A percentile compares a stretch with the other conserved stretches of the same genome.
These are phyloP conservation scores for Exocentrus adspersus DNA, from an alignment of 2,888 invertebrate species.

Conservation along the genomic window DNA sequence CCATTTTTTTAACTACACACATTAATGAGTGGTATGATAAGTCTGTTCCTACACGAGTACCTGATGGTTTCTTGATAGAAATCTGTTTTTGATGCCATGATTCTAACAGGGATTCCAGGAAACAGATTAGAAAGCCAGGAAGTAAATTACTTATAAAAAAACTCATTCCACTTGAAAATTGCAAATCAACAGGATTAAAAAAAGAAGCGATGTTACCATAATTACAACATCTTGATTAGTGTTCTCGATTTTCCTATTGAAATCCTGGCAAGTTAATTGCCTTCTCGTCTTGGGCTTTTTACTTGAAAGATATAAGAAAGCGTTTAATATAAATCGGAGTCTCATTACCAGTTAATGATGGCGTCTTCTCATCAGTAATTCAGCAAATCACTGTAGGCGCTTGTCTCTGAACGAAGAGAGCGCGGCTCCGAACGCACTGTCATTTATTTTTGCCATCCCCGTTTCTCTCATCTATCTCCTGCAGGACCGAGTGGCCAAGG, in stretches of 20 bases:
- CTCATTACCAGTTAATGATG: constrained; percentile 60
- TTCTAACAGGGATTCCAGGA: too few species aligned
- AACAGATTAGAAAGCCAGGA: too few species aligned
- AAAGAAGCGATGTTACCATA: constrained; percentile 40
- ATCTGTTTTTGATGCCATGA: too few species aligned
- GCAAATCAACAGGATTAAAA: constrained; percentile 33
- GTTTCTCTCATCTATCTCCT: constrained; percentile 58
- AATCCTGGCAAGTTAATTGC: constrained; percentile 39
- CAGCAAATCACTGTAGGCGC: constrained; percentile 54
- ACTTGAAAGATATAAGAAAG: constrained; percentile 44
- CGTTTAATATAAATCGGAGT: constrained; percentile 60
- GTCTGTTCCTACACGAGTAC: too few species aligned
- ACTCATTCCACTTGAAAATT: constrained; percentile 38
- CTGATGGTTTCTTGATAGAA: too few species aligned
- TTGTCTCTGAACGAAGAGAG: constrained; percentile 22
- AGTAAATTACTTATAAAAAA: too few species aligned
- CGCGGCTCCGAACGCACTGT: constrained; percentile 48
- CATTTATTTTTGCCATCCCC: constrained; percentile 59
- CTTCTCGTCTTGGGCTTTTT: constrained; percentile 27
- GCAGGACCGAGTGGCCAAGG: constrained; percentile 60
- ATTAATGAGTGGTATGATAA: too few species aligned
- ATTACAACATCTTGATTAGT: constrained; percentile 45
- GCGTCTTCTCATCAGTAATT: constrained; percentile 60
- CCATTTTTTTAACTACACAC: too few species aligned
- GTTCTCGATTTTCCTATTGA: constrained; percentile 36